These are phyloP conservation scores for Brachyhypopomus gauderio DNA, from an alignment of 2,113 vertebrate species.

Conservation along the genomic window DNA sequence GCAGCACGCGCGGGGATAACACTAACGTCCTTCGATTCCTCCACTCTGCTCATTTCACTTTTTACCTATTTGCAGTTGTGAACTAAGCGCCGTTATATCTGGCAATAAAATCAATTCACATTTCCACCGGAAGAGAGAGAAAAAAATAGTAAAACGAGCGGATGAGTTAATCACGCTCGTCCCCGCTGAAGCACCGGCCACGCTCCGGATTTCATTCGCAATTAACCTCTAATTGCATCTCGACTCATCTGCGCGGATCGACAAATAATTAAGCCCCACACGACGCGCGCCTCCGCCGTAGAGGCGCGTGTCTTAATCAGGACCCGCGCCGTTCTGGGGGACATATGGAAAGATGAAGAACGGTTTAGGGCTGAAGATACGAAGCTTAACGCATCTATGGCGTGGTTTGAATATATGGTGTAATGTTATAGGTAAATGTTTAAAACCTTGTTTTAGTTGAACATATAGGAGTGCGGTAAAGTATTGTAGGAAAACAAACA, in stretches of 20 bases:
- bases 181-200: constrained; percentile 41
- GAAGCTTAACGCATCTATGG: neutral
- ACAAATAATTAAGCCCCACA: constrained; percentile 67
- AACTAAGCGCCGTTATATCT: constrained; percentile 57
- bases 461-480: no score
- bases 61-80: constrained; percentile 59
- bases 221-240: constrained; percentile 74
- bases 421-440: no score
- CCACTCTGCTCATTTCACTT: constrained; percentile 28
- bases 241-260: constrained; percentile 65
- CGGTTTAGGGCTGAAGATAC: neutral
- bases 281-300: constrained; percentile 27
- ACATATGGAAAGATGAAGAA: neutral
- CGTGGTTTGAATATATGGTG: neutral
- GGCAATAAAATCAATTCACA: constrained; percentile 68
- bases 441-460: no score
- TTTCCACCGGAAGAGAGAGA: constrained; percentile 58
- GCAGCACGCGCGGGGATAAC: no score
- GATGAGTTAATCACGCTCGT: constrained; percentile 67
- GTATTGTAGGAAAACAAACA: no score
- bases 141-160: constrained; percentile 52
- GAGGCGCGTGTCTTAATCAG: constrained; percentile 49
- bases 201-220: constrained; percentile 64
- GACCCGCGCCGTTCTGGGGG: neutral
- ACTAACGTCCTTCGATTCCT: neutral